A percentile compares a stretch with the other conserved stretches of the same genome.
Conservation (phyloP, 2,113 vertebrate genomes). For the Microcebus tavaratra region DNA sequence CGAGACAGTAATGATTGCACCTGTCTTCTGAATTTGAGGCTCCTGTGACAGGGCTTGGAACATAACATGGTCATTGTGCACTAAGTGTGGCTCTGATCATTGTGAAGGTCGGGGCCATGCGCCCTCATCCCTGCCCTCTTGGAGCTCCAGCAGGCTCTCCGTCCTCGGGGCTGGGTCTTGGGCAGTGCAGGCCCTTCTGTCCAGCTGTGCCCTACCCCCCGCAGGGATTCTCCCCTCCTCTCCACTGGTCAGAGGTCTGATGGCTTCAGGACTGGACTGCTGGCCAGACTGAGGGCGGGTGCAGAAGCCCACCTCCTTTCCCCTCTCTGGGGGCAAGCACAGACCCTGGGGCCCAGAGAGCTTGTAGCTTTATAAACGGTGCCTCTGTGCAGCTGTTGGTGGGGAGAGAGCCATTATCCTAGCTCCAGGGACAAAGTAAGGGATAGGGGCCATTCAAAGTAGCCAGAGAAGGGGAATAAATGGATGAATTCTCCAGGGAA, state of each 20-base stretch:
- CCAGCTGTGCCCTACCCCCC: too few relatives aligned
- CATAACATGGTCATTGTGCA: rapidly evolving
- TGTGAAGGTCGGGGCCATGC: neutral
- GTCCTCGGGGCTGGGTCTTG: neutral
- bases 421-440: neutral
- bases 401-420: neutral
- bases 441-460: neutral
- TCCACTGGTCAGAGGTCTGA: neutral
- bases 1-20: neutral
- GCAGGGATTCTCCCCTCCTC: neutral
- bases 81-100: neutral
- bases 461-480: neutral
- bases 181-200: neutral
- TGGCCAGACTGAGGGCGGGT: neutral
- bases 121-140: neutral
- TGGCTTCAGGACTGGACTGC: neutral
- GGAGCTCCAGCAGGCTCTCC: neutral
- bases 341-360: neutral
- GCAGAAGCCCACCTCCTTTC: neutral
- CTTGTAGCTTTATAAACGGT: neutral
- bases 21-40: neutral
- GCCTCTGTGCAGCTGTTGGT: neutral
- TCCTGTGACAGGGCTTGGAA: neutral
- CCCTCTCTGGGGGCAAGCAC: neutral
- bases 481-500: neutral